These are phyloP conservation scores for Dione vanillae DNA, from an alignment of 2,888 invertebrate species.

Conservation along the genomic window DNA sequence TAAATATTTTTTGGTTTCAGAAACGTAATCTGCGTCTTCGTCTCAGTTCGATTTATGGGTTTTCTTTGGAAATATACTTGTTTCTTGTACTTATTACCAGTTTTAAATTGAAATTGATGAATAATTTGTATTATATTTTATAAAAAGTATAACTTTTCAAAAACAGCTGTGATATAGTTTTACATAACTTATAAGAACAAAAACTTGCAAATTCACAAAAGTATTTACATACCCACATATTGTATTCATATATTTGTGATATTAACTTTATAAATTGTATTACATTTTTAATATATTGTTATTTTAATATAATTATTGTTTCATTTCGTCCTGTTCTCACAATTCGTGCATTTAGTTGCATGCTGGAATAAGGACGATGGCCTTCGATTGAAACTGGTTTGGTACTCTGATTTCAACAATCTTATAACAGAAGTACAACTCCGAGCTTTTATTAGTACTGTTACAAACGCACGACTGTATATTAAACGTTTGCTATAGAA, in stretches of 20 bases:
- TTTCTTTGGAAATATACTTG: not conserved
- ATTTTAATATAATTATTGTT: not conserved
- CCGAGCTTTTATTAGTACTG: no score
- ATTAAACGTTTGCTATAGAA: no score
- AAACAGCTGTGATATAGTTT: slow-evolving; percentile 18
- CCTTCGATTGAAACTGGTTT: not conserved
- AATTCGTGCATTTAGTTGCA: not conserved
- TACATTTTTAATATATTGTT: not conserved
- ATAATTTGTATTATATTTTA: not conserved
- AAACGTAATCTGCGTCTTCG: not conserved
- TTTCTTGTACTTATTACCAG: no score
- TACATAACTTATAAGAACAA: slow-evolving; percentile 4
- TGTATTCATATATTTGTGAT: not conserved
- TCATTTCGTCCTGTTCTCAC: not conserved
- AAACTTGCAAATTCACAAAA: not conserved
- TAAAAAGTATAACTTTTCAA: slow-evolving; percentile 8
- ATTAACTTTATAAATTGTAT: not conserved
- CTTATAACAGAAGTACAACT: not conserved
- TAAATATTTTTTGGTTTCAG: slow-evolving; percentile 3
- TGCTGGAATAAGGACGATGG: not conserved
- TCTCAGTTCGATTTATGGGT: no score
- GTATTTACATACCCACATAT: not conserved
- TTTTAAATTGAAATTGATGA: not conserved
- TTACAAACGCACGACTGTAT: not conserved
- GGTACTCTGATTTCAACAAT: not conserved